These are phyloP conservation scores for Bradynema listronoti DNA, from an alignment of 1,140 invertebrate genomes.

Conservation along the genomic window DNA sequence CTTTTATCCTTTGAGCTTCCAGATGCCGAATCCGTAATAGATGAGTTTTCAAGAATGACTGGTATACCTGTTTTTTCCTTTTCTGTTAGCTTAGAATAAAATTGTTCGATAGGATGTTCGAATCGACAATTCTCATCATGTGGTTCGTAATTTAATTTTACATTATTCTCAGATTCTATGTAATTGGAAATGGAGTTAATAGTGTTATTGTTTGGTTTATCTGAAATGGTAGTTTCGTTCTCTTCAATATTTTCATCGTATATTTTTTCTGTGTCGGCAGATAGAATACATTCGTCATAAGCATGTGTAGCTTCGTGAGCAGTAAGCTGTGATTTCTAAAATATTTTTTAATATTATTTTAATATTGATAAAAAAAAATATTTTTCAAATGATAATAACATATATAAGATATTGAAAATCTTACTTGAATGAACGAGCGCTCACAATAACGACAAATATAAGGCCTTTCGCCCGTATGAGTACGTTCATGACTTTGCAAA, in stretches of 20 bases:
- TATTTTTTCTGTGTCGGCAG: not conserved
- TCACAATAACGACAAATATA: conserved; percentile 47
- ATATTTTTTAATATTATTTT: not conserved
- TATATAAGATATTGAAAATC: too few species aligned
- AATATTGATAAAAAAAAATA: too few species aligned
- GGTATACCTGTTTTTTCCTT: not conserved
- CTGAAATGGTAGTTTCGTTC: not conserved
- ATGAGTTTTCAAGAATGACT: not conserved
- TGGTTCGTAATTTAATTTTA: too few species aligned
- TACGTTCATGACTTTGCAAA: conserved; percentile 55
- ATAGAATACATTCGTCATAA: conserved; percentile 8
- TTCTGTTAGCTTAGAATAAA: not conserved
- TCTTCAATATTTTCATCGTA: not conserved
- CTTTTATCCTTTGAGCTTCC: not conserved
- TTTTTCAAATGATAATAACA: too few species aligned
- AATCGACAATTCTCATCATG: too few species aligned
- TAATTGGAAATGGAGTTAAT: too few species aligned
- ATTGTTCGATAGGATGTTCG: not conserved
- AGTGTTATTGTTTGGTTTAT: not conserved
- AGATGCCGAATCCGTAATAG: not conserved
- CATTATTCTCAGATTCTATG: too few species aligned
- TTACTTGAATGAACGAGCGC: conserved; percentile 52
- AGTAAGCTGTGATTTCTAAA: conserved; percentile 56
- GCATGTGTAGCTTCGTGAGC: conserved; percentile 55
- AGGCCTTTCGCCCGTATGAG: conserved; percentile 55